Base-by-base conservation (phyloP, 1,140 invertebrate species). In the Formica exsecta region DNA sequence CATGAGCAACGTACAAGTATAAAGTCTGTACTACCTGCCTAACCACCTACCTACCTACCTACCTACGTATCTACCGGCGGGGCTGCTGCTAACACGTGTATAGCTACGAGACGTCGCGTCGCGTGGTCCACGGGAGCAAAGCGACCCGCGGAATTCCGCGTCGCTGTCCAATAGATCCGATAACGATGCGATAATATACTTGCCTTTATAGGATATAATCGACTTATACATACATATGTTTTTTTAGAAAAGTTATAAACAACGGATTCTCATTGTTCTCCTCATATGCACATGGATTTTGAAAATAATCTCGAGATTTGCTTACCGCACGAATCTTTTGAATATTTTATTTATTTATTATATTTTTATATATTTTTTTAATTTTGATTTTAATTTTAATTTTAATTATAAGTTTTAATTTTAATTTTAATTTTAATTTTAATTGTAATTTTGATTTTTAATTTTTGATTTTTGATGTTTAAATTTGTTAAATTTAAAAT, bases 1-100 rank as follows among this genome's bases (percentile, higher is more conserved):
- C 74, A 89, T 83, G 86, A 86, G 86, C 76, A 66, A 70, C 76
- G 75, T 90, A 88, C 89, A 81, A 90, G 88, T 88, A 44, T 68
- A 86, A 90, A 90, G 81, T 88, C 80, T 83, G 83, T 79, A 90
- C 89, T 90, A 90, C 89, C 89, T 90, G 85, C 68, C 68, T 73
- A 83, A 83, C 79, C 79, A 90, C 62, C 86, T 89, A 84, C 70
- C 81, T 88, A 81, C 19, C 77, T 38, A 29, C 44, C 41, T 71
- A 29, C 32, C 59, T 77, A 64, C 41, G 85, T 66, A 38, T 86
- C 88, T 90, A 76, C 70, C 79, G 76, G 89, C 85, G 38, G 38
- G 38, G 54, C 38, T 71, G 79, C 79, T n/a, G 76, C 32, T 80
- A 36, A 36, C 79, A 62, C 68, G 68, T 73, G 79, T 71, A 83